A percentile compares a stretch with the other conserved stretches of the same genome.
phyloP scores from a whole-genome alignment of 2,888 invertebrate species.

The Cantharis rustica region DNA sequence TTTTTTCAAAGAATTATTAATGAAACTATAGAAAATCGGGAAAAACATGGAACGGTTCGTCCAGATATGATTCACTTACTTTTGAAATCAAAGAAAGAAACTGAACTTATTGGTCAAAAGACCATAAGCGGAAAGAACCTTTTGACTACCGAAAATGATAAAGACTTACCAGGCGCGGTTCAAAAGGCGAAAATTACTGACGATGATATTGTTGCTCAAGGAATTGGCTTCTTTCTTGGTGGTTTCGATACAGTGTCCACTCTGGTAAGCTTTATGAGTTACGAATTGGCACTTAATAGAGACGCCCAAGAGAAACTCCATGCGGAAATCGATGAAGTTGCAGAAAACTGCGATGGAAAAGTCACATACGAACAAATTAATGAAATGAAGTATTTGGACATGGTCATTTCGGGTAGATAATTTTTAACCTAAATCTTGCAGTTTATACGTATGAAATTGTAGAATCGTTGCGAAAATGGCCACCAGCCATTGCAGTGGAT shows the following conservation, averaged over 20 bases:
- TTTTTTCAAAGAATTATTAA: conserved; percentile 35
- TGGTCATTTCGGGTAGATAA: conserved; percentile 4
- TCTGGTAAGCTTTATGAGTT: neutral
- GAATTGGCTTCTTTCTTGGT: neutral
- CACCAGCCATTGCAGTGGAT: no score
- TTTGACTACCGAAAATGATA: neutral
- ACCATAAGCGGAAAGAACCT: neutral
- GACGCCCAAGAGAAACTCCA: neutral
- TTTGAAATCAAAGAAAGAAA: conserved; percentile 24
- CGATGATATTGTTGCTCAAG: conserved; percentile 6
- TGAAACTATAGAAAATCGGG: conserved; percentile 24
- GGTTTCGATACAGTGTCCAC: conserved; percentile 1
- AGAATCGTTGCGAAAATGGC: conserved; percentile 48
- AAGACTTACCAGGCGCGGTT: neutral
- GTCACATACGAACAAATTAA: neutral
- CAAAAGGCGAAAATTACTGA: neutral
- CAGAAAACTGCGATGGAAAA: neutral
- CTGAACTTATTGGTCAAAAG: neutral
- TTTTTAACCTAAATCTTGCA: neutral
- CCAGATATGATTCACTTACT: conserved; percentile 25
- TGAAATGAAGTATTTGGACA: conserved; percentile 6
- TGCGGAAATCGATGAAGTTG: neutral
- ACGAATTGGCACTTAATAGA: conserved; percentile 3
- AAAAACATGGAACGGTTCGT: conserved; percentile 5
- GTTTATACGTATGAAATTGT: conserved; percentile 15